Conservation (phyloP, 2,888 invertebrate species). For the Caenorhabditis wallacei region DNA sequence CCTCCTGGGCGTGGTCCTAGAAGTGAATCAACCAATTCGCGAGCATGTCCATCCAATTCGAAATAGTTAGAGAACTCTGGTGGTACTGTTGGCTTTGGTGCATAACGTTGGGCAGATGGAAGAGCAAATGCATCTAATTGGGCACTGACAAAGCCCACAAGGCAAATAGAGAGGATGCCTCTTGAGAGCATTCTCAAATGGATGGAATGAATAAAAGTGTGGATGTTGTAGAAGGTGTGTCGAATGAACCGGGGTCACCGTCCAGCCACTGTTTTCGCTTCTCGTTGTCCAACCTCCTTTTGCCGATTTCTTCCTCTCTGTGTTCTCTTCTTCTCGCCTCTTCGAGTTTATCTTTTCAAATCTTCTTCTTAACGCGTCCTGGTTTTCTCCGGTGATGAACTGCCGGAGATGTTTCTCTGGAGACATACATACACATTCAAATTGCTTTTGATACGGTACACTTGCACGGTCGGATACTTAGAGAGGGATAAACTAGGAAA, state of each 20-base stretch:
- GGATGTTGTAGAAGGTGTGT: slow-evolving; percentile 65
- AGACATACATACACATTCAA: slow-evolving; percentile 39
- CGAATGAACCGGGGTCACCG: slow-evolving; percentile 63
- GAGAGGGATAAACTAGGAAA: too few species aligned
- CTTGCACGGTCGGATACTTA: slow-evolving; percentile 37
- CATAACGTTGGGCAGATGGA: slow-evolving; percentile 75
- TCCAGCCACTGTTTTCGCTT: slow-evolving; percentile 51
- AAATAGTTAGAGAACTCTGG: slow-evolving; percentile 82
- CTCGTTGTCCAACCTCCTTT: slow-evolving; percentile 55
- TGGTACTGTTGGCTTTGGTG: slow-evolving; percentile 82
- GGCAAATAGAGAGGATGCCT: slow-evolving; percentile 62
- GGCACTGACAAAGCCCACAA: slow-evolving; percentile 60
- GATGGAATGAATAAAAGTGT: slow-evolving; percentile 57
- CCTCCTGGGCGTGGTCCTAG: slow-evolving; percentile 83
- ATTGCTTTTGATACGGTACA: slow-evolving; percentile 63
- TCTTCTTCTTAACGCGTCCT: slow-evolving; percentile 56
- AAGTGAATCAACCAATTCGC: slow-evolving; percentile 81
- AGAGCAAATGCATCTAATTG: slow-evolving; percentile 77
- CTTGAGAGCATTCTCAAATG: slow-evolving; percentile 65
- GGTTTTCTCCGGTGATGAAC: slow-evolving; percentile 23
- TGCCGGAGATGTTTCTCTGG: slow-evolving; percentile 31
- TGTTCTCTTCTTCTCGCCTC: slow-evolving; percentile 45
- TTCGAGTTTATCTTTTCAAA: slow-evolving; percentile 59
- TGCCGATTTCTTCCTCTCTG: slow-evolving; percentile 31
- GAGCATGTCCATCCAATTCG: slow-evolving; percentile 83